A percentile compares a stretch with the other conserved stretches of the same genome.
phyloP scores from a whole-genome alignment of 1,140 invertebrate genomes.

The Oryctes rhinoceros region DNA sequence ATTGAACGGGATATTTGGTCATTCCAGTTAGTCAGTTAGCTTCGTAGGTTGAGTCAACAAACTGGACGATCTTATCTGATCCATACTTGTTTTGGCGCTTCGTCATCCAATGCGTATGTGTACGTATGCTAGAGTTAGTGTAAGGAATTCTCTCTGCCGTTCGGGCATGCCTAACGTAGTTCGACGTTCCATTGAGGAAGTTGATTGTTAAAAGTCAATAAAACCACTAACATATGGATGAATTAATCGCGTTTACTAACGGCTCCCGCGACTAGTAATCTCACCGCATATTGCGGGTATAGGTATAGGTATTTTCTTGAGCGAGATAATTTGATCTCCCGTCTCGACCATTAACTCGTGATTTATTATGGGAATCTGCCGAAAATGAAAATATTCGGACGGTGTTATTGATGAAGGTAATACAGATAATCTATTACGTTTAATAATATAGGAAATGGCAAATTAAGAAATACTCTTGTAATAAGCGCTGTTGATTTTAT shows the following conservation, averaged over 20 bases:
- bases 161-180: too few relatives aligned
- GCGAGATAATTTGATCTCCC: not conserved
- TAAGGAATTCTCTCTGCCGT: too few relatives aligned
- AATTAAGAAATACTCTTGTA: too few relatives aligned
- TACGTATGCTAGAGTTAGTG: too few relatives aligned
- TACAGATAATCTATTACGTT: too few relatives aligned
- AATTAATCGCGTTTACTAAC: not conserved
- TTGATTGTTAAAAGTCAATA: constrained; percentile 20
- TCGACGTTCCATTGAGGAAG: not conserved
- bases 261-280: not conserved
- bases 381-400: not conserved
- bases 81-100: not conserved
- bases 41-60: constrained; percentile 22
- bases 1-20: not conserved
- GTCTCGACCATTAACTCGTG: not conserved
- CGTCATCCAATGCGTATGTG: not conserved
- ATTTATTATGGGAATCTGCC: constrained; percentile 2
- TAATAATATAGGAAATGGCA: too few relatives aligned
- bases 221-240: not conserved
- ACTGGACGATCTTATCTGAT: not conserved
- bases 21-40: not conserved
- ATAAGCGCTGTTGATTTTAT: too few relatives aligned
- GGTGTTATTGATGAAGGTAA: too few relatives aligned
- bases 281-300: not conserved
- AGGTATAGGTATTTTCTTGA: not conserved